Evolutionary conservation across 2,888 invertebrate genomes (phyloP).

Genomic region (Mesorhabditis sp.): DNA sequence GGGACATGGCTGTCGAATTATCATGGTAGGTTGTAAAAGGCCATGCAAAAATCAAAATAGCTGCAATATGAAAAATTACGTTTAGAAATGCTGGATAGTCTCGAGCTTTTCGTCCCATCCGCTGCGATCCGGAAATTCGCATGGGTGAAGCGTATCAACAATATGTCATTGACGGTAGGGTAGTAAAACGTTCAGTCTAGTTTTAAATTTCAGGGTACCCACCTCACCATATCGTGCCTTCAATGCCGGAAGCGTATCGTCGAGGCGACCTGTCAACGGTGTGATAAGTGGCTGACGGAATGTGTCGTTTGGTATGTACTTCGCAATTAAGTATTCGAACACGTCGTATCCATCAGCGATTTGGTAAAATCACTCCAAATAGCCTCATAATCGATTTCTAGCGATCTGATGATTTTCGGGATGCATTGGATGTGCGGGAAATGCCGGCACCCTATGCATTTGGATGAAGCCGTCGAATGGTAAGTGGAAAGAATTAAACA

Average conservation of each 20-base stretch:
- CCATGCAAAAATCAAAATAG: not conserved
- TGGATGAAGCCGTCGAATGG: slow-evolving; percentile 26
- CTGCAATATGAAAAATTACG: not conserved
- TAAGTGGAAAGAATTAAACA: slow-evolving; percentile 11
- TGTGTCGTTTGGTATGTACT: slow-evolving; percentile 25
- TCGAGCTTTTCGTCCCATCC: slow-evolving; percentile 23
- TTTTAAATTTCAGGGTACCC: slow-evolving; percentile 13
- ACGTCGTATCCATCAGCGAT: not conserved
- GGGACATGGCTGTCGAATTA: slow-evolving; percentile 33
- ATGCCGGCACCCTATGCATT: slow-evolving; percentile 33
- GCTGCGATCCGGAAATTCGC: slow-evolving; percentile 30
- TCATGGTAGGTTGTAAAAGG: slow-evolving; percentile 16
- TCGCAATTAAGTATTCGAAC: not conserved
- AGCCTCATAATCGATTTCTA: slow-evolving; percentile 6
- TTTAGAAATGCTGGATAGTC: slow-evolving; percentile 35
- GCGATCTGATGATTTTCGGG: slow-evolving; percentile 16
- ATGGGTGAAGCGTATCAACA: slow-evolving; percentile 20
- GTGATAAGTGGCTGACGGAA: slow-evolving; percentile 12
- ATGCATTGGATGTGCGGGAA: slow-evolving; percentile 20
- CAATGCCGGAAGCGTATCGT: slow-evolving; percentile 19
- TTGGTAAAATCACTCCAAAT: too few species aligned
- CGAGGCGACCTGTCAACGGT: slow-evolving; percentile 23
- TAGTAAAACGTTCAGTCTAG: not conserved
- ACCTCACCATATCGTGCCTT: slow-evolving; percentile 18
- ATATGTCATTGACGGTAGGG: slow-evolving; percentile 19